These are phyloP conservation scores for Rhopalosiphum nymphaeae DNA, from an alignment of 2,888 invertebrate genomes.

Conservation along the genomic window DNA sequence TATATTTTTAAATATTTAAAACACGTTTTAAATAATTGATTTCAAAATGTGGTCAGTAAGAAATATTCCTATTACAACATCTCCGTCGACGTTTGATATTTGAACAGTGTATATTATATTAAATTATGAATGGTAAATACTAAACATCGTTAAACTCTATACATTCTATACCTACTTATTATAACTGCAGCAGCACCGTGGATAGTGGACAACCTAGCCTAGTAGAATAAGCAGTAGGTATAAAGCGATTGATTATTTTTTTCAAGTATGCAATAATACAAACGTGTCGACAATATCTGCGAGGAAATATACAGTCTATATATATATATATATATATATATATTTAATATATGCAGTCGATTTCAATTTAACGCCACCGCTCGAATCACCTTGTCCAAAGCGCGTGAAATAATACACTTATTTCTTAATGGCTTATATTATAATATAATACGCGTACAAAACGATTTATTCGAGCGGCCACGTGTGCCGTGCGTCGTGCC, in stretches of 20 bases:
- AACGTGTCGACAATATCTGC: constrained; percentile 4
- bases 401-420: constrained; percentile 59
- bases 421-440: not conserved
- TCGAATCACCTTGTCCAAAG: constrained; percentile 32
- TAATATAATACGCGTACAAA: constrained; percentile 27
- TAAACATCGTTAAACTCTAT: not conserved
- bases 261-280: not conserved
- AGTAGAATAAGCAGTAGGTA: not conserved
- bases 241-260: not conserved
- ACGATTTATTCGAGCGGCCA: constrained; percentile 51
- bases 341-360: not conserved
- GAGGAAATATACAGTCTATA: not conserved
- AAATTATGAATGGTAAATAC: not conserved
- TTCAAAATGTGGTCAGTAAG: not conserved
- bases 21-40: not conserved
- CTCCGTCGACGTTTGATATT: not conserved
- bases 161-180: not conserved
- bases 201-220: not conserved
- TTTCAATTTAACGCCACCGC: constrained; percentile 63
- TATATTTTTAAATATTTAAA: not conserved
- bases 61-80: not conserved
- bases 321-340: not conserved
- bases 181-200: not conserved
- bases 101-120: not conserved
- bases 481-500: constrained; percentile 24